Evolutionary conservation across 2,113 vertebrate genomes (phyloP).

Genomic region (Oreamnos americanus): DNA sequence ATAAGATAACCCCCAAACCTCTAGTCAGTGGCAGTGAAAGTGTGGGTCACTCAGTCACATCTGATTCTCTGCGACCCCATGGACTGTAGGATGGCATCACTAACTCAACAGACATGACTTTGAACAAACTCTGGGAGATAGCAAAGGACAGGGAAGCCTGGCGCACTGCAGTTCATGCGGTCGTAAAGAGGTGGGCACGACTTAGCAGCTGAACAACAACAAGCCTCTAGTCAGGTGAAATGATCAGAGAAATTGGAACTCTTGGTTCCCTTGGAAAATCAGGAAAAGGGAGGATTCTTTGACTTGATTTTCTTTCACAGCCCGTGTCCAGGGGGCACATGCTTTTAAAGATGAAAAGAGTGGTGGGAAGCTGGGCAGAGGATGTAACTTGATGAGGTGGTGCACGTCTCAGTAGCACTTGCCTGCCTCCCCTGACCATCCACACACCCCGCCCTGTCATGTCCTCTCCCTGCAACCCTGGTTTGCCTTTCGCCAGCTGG

Average conservation of each 20-base stretch:
- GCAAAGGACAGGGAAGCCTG: neutral
- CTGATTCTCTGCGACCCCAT: neutral
- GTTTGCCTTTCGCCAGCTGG: neutral
- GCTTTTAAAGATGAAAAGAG: neutral
- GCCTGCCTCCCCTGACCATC: neutral
- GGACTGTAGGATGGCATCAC: neutral
- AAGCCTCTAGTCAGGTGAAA: neutral
- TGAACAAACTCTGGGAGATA: neutral
- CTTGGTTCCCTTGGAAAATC: neutral
- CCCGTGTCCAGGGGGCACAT: neutral
- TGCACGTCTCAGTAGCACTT: accelerated
- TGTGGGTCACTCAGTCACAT: neutral
- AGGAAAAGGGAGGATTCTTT: neutral
- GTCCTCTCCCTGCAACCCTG: neutral
- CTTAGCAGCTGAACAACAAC: neutral
- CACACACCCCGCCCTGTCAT: accelerated
- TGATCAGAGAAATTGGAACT: neutral
- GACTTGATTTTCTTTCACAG: neutral
- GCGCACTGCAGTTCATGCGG: neutral
- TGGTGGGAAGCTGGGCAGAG: neutral
- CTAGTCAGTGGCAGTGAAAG: neutral
- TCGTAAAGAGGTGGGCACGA: neutral
- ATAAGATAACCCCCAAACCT: neutral
- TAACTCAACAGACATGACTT: neutral
- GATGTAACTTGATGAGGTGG: neutral